Percentiles rank a stretch among this genome's conserved stretches.
These are phyloP conservation scores for Tenthredo notha DNA, from an alignment of 2,888 invertebrate genomes.

Conservation along the genomic window DNA sequence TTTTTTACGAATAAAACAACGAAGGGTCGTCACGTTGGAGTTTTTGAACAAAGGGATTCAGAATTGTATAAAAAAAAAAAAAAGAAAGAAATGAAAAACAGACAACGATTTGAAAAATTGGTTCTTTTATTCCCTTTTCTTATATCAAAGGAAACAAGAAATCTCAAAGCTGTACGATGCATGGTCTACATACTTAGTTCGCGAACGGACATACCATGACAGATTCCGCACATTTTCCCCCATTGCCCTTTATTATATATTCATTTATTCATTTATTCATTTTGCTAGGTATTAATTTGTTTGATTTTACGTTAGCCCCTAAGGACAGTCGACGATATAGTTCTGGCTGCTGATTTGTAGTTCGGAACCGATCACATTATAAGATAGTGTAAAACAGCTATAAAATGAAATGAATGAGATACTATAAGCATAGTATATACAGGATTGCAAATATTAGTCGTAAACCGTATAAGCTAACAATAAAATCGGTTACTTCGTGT, in stretches of 20 bases:
- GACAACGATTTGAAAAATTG: background rate
- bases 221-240: background rate
- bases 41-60: background rate
- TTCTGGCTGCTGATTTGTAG: background rate
- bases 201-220: background rate
- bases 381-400: constrained; percentile 23
- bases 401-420: background rate
- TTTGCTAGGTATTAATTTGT: background rate
- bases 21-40: background rate
- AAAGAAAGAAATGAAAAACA: background rate
- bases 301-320: background rate
- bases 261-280: constrained; percentile 25
- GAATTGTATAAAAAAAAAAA: background rate
- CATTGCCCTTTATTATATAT: constrained; percentile 2
- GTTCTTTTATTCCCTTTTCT: background rate
- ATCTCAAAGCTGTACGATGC: too few relatives aligned
- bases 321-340: too few relatives aligned
- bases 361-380: background rate
- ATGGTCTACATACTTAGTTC: too few relatives aligned
- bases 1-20: background rate
- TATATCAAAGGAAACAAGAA: too few relatives aligned
- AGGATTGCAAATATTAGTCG: background rate
- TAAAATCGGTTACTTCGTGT: background rate
- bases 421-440: background rate
- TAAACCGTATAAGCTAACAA: constrained; percentile 2